These are phyloP conservation scores for Drosophila meridiana DNA, from an alignment of 2,888 invertebrate species.

Conservation along the genomic window DNA sequence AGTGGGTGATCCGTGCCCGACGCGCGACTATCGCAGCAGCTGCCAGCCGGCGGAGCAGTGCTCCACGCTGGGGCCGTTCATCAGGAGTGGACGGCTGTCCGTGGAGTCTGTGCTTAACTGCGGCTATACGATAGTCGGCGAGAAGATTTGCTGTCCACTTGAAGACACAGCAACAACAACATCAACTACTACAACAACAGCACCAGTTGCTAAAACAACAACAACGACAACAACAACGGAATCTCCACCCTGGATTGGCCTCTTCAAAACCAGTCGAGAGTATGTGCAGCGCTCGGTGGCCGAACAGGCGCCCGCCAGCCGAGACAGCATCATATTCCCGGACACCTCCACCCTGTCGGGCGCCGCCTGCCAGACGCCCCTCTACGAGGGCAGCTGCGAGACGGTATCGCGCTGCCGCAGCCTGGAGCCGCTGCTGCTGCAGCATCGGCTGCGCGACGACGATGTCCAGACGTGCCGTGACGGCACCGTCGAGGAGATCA, in stretches of 20 bases:
- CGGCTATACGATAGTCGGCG: constrained; percentile 50
- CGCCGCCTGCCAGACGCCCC: constrained; percentile 50
- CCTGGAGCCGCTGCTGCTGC: constrained; percentile 43
- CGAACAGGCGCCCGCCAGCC: not conserved
- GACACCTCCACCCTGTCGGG: not conserved
- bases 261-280: constrained; percentile 62
- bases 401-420: constrained; percentile 50
- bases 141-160: constrained; percentile 66
- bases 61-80: constrained; percentile 32
- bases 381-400: constrained; percentile 61
- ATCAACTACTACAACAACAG: not conserved
- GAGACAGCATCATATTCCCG: constrained; percentile 9
- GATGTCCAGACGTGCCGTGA: constrained; percentile 52
- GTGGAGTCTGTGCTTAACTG: constrained; percentile 39
- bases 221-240: constrained; percentile 17
- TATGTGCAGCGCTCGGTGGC: constrained; percentile 30
- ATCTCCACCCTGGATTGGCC: constrained; percentile 38
- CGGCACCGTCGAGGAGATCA: constrained; percentile 65
- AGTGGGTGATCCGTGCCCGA: constrained; percentile 70
- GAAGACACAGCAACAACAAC: not conserved
- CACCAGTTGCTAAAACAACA: constrained; percentile 2
- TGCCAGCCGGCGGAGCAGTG: constrained; percentile 52
- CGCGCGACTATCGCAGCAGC: constrained; percentile 52
- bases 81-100: constrained; percentile 31
- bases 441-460: constrained; percentile 44